A percentile compares a stretch with the other conserved stretches of the same genome.
Evolutionary conservation across 2,113 vertebrate species (phyloP).

Genomic region (Notarius lentiginosus): DNA sequence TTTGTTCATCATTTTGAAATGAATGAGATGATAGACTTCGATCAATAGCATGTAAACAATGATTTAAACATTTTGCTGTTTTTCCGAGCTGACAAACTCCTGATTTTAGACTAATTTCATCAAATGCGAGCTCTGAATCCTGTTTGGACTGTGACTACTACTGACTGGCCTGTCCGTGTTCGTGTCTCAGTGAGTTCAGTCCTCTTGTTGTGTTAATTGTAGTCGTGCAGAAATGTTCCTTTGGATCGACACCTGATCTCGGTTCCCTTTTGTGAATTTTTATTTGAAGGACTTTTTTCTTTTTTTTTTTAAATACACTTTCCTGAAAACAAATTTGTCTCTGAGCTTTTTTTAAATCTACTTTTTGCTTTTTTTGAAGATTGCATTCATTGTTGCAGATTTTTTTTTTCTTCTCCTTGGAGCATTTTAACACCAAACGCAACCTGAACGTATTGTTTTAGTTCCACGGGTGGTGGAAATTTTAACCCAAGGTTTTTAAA

Average conservation of each 20-base stretch:
- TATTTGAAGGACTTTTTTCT: constrained; percentile 55
- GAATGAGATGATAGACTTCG: background rate
- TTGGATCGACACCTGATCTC: constrained; percentile 29
- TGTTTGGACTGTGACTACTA: constrained; percentile 48
- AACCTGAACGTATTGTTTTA: background rate
- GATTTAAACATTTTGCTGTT: background rate
- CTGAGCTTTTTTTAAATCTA: background rate
- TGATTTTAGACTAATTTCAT: constrained; percentile 20
- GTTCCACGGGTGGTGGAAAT: background rate
- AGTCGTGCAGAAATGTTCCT: constrained; percentile 40
- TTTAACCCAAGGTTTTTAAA: background rate
- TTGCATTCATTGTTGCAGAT: background rate
- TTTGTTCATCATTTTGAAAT: background rate
- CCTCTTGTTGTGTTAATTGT: constrained; percentile 40
- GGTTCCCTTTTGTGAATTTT: constrained; percentile 58
- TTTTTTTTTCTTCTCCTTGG: background rate
- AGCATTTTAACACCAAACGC: background rate
- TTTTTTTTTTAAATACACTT: constrained; percentile 69
- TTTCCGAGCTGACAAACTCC: background rate
- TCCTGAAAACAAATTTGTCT: constrained; percentile 50
- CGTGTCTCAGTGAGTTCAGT: constrained; percentile 28
- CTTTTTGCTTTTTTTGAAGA: background rate
- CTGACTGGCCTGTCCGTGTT: constrained; percentile 47
- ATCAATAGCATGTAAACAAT: background rate
- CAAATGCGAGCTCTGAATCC: constrained; percentile 5